A percentile compares a stretch with the other conserved stretches of the same genome.
phyloP scores from a whole-genome alignment of 2,797 vertebrate genomes.

The Molothrus ater region DNA sequence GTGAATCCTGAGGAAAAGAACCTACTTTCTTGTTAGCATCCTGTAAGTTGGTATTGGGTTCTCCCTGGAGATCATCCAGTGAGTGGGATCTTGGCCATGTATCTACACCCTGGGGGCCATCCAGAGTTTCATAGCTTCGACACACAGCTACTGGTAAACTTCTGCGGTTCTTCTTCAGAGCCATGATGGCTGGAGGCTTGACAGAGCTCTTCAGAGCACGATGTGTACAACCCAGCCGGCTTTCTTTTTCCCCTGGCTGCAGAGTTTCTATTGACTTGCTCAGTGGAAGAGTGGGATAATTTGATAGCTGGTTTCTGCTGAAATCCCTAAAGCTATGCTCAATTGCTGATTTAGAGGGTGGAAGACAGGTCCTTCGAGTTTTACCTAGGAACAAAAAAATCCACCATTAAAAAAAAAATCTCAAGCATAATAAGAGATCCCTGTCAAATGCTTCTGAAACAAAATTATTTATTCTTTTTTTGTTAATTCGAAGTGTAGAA shows the following conservation, averaged over 20 bases:
- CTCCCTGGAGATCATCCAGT: conserved; percentile 88
- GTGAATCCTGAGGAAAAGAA: conserved; percentile 55
- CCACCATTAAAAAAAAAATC: not conserved
- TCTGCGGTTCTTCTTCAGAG: conserved; percentile 80
- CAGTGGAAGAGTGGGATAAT: conserved; percentile 86
- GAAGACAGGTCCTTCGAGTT: conserved; percentile 79
- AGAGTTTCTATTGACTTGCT: conserved; percentile 79
- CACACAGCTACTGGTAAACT: conserved; percentile 81
- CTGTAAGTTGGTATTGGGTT: conserved; percentile 48
- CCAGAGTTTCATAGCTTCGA: conserved; percentile 90
- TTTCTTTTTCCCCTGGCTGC: conserved; percentile 77
- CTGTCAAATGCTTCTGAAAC: not conserved
- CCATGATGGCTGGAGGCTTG: conserved; percentile 71
- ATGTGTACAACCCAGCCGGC: conserved; percentile 72
- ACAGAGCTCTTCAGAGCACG: conserved; percentile 74
- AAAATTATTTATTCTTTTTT: not conserved
- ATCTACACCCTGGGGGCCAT: conserved; percentile 69
- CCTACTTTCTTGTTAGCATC: conserved; percentile 18
- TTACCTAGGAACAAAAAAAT: conserved; percentile 85
- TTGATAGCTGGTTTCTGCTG: conserved; percentile 79
- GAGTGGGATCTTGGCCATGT: conserved; percentile 90
- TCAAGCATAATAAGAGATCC: not conserved
- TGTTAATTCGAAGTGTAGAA: not conserved
- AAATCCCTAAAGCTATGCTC: conserved; percentile 80
- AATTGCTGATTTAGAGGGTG: conserved; percentile 79